Base-by-base conservation (phyloP, 2,888 invertebrate species). In the Zeuzera pyrina region DNA sequence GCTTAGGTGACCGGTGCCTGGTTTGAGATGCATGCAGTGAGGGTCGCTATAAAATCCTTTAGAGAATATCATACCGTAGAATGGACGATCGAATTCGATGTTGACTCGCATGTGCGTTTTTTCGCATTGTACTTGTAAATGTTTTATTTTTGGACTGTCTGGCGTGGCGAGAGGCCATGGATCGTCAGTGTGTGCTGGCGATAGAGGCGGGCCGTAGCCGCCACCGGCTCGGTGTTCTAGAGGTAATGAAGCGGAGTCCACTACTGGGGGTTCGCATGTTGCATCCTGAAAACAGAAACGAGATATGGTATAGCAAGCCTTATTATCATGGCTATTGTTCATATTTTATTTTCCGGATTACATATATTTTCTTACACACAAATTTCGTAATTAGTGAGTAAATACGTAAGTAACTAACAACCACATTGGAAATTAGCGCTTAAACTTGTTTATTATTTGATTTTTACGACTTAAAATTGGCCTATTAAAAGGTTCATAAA, bases 1-100 rank as follows among this genome's bases (percentile, higher is more conserved):
- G 63, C 93, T 94, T 31, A 95, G 84, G 52, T 95, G 93, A 7
- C 96, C 96, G 0, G 94, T 93, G 13, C 94, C 95, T 0, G 95
- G 93, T 54, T 95, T 94, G 41, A 96, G 78, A 61, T 96, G 95
- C 47, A 96, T 94, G 67, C 96, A 96, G 58, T 94, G 94, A 1
- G 91, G 86, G 59, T 96, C 95, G 59, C 94, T 94, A 78, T 94
- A 95, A 84, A 93, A 94, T 35, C 94, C 96, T 76, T 96, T 96
- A 39, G 95, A 95, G 84, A 96, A 96, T 61, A 96, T 95, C 93
- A 96, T 95, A 15, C 96, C 96, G 67, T 95, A 95, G 83, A 96
- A 96, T 8, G 96, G 95, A 29, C 95, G 87, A 68, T 96, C 96
- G 77, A 96, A 97, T 70, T 95, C 95, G 55, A 97, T 94, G 71